Base-by-base conservation (phyloP, 92 coral and sea anemone species). In the Nematostella vectensis region DNA sequence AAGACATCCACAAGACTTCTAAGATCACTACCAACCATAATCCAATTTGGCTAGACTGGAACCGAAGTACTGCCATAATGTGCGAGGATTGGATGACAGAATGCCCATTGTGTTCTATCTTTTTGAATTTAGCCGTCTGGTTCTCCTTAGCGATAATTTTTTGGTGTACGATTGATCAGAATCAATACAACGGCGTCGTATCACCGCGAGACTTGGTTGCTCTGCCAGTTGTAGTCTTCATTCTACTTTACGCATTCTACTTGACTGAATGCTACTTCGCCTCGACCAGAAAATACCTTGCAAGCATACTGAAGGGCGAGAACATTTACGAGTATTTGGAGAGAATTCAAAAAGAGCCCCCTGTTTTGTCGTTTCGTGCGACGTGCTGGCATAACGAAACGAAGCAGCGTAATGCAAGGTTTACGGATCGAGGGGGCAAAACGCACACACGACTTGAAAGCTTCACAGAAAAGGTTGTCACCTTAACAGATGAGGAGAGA, bases 41-140 rank as follows among this genome's bases (percentile, higher is more conserved):
- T n/a, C n/a, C n/a, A n/a, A n/a, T n/a, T n/a, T n/a, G n/a, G n/a
- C n/a, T n/a, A n/a, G n/a, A n/a, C n/a, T n/a, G n/a, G n/a, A n/a
- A n/a, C n/a, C n/a, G n/a, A n/a, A n/a, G n/a, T n/a, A n/a, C n/a
- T n/a, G n/a, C n/a, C 40, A 33, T 15, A 33, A 72, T 79, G 80
- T 72, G 74, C 29, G 87, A 79, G 25, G 78, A 72, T 38, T 79
- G 87, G 87, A 67, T 71, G 80, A 67, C 48, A 8, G 87, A 79
- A 54, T 79, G 87, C 25, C 87, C 87, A 22, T 49, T 59, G 36
- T 79, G 87, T 29, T 79, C 87, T 3, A 30, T 79, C 8, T 50
- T 74, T 36, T 48, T 79, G 31, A 79, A 79, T 80, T 22, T 79
- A 18, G 65, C 71, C 23, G 57, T 71, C 0, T 54, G 58, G 45